Evolutionary conservation across 2,888 invertebrate species (phyloP).

Genomic region (Drosophila buzzatii): DNA sequence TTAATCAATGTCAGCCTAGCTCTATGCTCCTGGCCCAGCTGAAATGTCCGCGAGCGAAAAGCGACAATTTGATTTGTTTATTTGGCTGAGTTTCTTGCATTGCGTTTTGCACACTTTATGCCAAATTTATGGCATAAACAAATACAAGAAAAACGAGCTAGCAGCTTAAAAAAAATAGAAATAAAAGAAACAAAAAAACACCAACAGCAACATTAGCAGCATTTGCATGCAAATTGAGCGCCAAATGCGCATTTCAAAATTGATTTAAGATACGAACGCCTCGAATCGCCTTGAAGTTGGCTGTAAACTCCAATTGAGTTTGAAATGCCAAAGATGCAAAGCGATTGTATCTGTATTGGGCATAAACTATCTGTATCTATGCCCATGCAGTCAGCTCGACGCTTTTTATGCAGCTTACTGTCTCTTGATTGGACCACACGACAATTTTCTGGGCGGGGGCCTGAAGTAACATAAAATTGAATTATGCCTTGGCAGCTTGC

Average conservation of each 20-base stretch:
- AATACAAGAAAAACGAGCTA: constrained; percentile 63
- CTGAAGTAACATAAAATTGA: constrained; percentile 46
- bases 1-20: constrained; percentile 52
- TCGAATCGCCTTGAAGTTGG: constrained; percentile 66
- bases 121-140: constrained; percentile 80
- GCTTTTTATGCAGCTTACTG: constrained; percentile 37
- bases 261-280: constrained; percentile 77
- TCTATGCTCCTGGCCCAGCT: constrained; percentile 21
- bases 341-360: constrained; percentile 28
- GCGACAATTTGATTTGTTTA: constrained; percentile 82
- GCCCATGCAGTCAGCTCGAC: constrained; percentile 30
- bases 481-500: constrained; percentile 44
- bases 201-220: constrained; percentile 40
- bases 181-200: constrained; percentile 11
- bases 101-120: constrained; percentile 65
- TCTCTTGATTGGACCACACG: constrained; percentile 34
- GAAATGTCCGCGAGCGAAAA: constrained; percentile 25
- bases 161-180: neutral
- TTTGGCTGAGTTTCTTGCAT: constrained; percentile 56
- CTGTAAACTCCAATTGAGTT: constrained; percentile 70
- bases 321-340: constrained; percentile 72
- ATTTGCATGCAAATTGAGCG: constrained; percentile 81
- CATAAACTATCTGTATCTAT: constrained; percentile 22
- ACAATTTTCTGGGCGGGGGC: constrained; percentile 14
- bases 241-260: constrained; percentile 79